These are phyloP conservation scores for Dynastes tityus DNA, from an alignment of 2,888 invertebrate genomes.

Conservation along the genomic window DNA sequence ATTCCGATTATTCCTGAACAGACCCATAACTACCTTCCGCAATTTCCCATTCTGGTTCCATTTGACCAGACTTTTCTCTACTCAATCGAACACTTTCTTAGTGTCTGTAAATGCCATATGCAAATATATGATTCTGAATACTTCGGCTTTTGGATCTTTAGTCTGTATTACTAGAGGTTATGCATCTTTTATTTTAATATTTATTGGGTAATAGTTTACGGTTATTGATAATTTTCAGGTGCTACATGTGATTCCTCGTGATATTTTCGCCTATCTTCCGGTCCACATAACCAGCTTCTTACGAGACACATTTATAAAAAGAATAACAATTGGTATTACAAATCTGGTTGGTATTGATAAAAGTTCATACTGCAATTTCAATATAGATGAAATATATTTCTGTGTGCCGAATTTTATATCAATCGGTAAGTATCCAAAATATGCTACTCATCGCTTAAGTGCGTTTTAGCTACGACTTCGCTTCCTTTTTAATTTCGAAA, in stretches of 20 bases:
- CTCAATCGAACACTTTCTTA: no score
- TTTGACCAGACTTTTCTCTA: no score
- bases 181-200: background rate
- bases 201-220: no score
- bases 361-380: background rate
- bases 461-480: no score
- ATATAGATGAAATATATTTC: background rate
- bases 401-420: background rate
- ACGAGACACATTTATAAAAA: background rate
- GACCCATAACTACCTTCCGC: no score
- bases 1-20: no score
- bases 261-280: background rate
- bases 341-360: slow-evolving; percentile 4
- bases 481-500: no score
- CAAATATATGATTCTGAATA: no score
- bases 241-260: background rate
- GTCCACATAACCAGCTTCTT: background rate
- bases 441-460: no score
- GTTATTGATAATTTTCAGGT: background rate
- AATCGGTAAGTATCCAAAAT: background rate
- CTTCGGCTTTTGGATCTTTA: no score
- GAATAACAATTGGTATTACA: background rate
- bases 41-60: no score
- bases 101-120: no score
- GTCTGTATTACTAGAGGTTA: background rate